These are phyloP conservation scores for Drosophila murphyi DNA, from an alignment of 1,140 invertebrate species.

Conservation along the genomic window DNA sequence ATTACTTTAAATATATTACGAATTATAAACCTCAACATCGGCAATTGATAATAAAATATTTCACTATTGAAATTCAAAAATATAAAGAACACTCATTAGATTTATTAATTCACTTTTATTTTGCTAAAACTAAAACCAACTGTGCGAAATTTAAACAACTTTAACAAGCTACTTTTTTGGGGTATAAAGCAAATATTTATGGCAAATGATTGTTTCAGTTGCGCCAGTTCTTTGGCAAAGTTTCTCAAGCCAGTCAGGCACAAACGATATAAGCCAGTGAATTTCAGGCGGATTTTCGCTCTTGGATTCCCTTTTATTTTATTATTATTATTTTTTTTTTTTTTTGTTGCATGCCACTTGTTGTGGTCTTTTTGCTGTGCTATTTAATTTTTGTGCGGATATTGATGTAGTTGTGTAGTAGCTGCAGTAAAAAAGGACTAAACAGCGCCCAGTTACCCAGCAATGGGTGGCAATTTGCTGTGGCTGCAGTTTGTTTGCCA, in stretches of 20 bases:
- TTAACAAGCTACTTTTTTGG: background rate
- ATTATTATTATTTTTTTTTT: constrained; percentile 1
- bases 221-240: constrained; percentile 13
- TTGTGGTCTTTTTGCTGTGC: constrained; percentile 52
- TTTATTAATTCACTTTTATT: background rate
- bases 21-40: no score
- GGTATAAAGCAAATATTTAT: background rate
- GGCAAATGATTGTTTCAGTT: background rate
- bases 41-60: no score
- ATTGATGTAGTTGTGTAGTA: constrained; percentile 46
- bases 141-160: background rate
- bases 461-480: constrained; percentile 58
- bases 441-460: constrained; percentile 27
- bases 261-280: constrained; percentile 30
- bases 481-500: constrained; percentile 48
- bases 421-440: constrained; percentile 51
- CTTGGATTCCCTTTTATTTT: constrained; percentile 16
- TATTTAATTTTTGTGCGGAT: constrained; percentile 52
- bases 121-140: background rate
- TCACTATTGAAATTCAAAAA: no score
- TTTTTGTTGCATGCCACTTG: constrained; percentile 45
- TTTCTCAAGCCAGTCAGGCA: constrained; percentile 12
- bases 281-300: constrained; percentile 27
- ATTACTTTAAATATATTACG: no score
- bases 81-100: no score